Evolutionary conservation across 2,888 invertebrate species (phyloP).

Genomic region (Blera fallax): DNA sequence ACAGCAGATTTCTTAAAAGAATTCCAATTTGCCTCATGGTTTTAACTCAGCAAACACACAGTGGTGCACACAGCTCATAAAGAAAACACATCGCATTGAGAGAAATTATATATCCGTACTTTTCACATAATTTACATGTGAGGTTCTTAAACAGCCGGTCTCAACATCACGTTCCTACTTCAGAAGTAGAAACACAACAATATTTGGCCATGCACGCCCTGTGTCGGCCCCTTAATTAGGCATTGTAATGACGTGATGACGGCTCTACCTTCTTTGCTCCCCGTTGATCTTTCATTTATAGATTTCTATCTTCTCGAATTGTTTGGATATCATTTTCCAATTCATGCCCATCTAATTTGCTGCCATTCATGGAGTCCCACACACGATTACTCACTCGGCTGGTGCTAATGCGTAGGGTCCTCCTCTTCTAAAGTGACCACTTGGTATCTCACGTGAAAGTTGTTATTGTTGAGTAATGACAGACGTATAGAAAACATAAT

Average conservation of each 20-base stretch:
- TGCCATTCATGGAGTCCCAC: constrained; percentile 69
- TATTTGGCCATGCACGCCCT: constrained; percentile 56
- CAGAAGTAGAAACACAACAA: constrained; percentile 62
- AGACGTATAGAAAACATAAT: constrained; percentile 71
- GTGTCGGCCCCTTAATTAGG: constrained; percentile 72
- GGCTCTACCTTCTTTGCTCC: constrained; percentile 41
- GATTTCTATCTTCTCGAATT: constrained; percentile 64
- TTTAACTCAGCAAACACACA: too few relatives aligned
- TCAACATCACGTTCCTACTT: constrained; percentile 54
- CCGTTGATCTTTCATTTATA: constrained; percentile 52
- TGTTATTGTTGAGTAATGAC: constrained; percentile 70
- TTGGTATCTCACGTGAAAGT: constrained; percentile 71
- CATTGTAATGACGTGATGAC: constrained; percentile 70
- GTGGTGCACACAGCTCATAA: not conserved
- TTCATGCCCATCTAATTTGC: constrained; percentile 71
- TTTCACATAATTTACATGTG: constrained; percentile 35
- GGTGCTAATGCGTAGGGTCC: constrained; percentile 54
- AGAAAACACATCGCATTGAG: constrained; percentile 11
- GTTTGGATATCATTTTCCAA: constrained; percentile 72
- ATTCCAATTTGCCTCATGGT: too few relatives aligned
- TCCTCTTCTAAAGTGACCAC: constrained; percentile 51
- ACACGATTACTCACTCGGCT: constrained; percentile 66
- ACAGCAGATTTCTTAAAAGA: not conserved
- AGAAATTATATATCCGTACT: constrained; percentile 6
- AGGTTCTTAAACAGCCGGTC: constrained; percentile 14